Percentiles rank a stretch among this genome's conserved stretches.
Conservation (phyloP, 2,797 vertebrate species). For the Crax fasciolata region DNA sequence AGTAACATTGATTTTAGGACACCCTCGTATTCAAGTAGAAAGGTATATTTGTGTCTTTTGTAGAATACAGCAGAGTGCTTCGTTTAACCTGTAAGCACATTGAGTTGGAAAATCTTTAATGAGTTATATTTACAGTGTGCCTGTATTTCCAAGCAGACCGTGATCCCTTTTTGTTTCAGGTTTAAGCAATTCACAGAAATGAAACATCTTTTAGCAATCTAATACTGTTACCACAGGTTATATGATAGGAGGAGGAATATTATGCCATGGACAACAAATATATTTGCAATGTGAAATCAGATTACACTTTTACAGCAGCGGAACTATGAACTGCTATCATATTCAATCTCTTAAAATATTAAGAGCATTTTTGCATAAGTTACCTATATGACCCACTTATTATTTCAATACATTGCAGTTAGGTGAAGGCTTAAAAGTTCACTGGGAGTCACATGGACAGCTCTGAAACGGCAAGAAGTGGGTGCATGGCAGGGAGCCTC, state of each 20-base stretch:
- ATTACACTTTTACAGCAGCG: neutral
- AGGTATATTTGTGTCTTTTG: neutral
- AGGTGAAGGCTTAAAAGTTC: neutral
- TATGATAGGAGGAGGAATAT: neutral
- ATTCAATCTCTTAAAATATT: neutral
- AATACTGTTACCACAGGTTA: neutral
- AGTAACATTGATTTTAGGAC: neutral
- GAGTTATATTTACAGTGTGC: neutral
- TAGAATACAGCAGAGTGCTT: accelerated
- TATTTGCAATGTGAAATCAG: neutral
- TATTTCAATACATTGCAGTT: neutral
- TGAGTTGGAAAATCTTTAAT: slow-evolving; percentile 2
- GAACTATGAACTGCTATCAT: neutral
- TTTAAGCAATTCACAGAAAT: neutral
- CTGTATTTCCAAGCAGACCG: neutral
- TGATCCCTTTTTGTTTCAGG: neutral
- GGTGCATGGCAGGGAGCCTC: neutral
- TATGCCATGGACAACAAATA: neutral
- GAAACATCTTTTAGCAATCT: neutral
- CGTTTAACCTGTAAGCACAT: neutral
- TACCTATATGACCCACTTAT: accelerated
- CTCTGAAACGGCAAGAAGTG: neutral
- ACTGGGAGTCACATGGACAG: neutral
- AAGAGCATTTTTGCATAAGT: neutral
- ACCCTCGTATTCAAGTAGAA: neutral